phyloP scores from a whole-genome alignment of 2,797 vertebrate species.

The Picus viridis region DNA sequence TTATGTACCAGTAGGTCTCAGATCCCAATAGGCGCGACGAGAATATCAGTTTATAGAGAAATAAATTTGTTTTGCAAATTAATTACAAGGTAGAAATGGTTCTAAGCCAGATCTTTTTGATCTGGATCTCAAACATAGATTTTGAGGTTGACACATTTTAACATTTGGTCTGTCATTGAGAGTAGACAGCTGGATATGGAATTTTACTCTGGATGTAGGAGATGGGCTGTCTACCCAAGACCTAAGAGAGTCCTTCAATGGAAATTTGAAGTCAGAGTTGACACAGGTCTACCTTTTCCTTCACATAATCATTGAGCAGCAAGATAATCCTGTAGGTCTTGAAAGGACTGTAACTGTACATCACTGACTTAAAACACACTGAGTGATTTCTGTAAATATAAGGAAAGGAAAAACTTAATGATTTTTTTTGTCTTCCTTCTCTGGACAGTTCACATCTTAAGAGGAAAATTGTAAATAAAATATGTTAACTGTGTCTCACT shows the following conservation, averaged over 20 bases:
- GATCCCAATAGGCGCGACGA: background rate
- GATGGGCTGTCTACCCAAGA: background rate
- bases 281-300: background rate
- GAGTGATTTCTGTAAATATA: background rate
- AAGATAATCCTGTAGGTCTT: background rate
- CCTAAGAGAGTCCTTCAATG: background rate
- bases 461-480: background rate
- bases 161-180: background rate
- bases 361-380: background rate
- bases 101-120: background rate
- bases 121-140: background rate
- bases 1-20: background rate
- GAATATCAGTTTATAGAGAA: background rate
- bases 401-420: background rate
- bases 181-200: background rate
- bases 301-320: background rate
- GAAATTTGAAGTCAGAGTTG: background rate
- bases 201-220: background rate
- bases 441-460: background rate
- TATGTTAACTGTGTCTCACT: background rate
- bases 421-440: background rate
- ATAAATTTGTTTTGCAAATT: background rate
- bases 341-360: background rate
- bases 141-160: background rate
- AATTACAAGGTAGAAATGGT: background rate